Percentiles rank a stretch among this genome's conserved stretches.
These are phyloP conservation scores for Schizopygopsis pylzovi DNA, from an alignment of 2,797 vertebrate genomes.

Conservation along the genomic window DNA sequence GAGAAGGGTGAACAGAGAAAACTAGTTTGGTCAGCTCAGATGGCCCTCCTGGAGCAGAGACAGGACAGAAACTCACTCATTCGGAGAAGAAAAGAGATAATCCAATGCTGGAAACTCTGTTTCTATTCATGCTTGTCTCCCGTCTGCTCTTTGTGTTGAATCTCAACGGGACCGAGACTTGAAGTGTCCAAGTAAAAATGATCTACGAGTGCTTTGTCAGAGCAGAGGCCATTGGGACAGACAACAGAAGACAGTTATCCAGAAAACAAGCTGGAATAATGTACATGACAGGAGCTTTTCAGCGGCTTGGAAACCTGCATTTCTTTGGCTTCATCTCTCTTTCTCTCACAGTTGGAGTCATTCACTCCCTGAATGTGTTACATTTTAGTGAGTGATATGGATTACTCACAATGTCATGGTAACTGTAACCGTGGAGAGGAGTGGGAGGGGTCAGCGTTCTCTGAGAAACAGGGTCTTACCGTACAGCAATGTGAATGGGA, in stretches of 20 bases:
- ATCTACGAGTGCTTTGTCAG: conserved; percentile 31
- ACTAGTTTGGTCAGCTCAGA: background rate
- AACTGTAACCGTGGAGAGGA: conserved; percentile 58
- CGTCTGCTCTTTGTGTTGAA: background rate
- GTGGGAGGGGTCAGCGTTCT: conserved; percentile 45
- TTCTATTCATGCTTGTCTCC: background rate
- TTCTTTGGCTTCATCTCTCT: conserved; percentile 22
- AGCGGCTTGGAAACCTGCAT: conserved; percentile 2
- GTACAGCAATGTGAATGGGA: conserved; percentile 32
- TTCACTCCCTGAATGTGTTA: conserved; percentile 33
- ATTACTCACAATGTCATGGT: conserved; percentile 58
- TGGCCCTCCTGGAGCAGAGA: background rate
- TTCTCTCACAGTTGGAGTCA: conserved; percentile 30
- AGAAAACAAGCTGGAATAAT: conserved; percentile 35
- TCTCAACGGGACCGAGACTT: background rate
- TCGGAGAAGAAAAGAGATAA: conserved; percentile 11
- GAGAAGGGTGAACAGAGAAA: conserved; percentile 23
- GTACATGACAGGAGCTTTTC: conserved; percentile 15
- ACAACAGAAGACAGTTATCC: background rate
- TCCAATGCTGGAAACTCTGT: background rate
- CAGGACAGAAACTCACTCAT: conserved; percentile 8
- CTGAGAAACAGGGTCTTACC: conserved; percentile 36
- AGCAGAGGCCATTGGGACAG: conserved; percentile 15
- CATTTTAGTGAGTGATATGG: conserved; percentile 51
- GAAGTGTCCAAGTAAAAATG: conserved; percentile 18